Conservation (phyloP, 2,113 vertebrate genomes). For the Neolamprologus sp. region DNA sequence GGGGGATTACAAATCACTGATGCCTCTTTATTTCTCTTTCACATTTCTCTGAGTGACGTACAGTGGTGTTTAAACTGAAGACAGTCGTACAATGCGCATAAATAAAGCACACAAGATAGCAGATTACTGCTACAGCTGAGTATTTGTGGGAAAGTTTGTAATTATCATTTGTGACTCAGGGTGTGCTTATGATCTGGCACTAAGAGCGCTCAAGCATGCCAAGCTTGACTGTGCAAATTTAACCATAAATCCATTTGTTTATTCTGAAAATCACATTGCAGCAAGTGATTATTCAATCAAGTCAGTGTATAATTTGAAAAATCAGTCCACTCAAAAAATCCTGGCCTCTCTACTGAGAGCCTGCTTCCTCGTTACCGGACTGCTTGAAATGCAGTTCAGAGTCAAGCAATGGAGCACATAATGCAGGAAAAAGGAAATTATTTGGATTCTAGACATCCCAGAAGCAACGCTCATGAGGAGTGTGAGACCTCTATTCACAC, state of each 20-base stretch:
- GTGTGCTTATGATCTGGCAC: slow-evolving; percentile 21
- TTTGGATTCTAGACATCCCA: neutral
- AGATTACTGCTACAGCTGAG: neutral
- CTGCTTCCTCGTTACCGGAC: neutral
- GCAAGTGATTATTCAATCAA: slow-evolving; percentile 25
- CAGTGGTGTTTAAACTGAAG: neutral
- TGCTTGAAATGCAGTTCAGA: neutral
- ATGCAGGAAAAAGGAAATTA: neutral
- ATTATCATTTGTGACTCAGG: slow-evolving; percentile 21
- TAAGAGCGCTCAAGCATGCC: neutral
- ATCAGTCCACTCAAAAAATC: neutral
- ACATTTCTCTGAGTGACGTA: neutral
- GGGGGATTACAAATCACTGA: slow-evolving; percentile 5
- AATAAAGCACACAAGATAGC: neutral
- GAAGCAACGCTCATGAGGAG: neutral
- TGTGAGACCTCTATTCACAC: neutral
- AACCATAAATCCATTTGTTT: slow-evolving; percentile 36
- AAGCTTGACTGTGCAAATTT: slow-evolving; percentile 19
- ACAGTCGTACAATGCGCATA: neutral
- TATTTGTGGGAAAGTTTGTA: slow-evolving; percentile 19
- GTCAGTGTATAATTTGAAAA: slow-evolving; percentile 11
- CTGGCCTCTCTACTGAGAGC: neutral
- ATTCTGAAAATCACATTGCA: slow-evolving; percentile 17
- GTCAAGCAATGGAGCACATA: neutral
- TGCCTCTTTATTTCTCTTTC: neutral